Base-by-base conservation (phyloP, 2,113 vertebrate genomes). In the Upupa epops region DNA sequence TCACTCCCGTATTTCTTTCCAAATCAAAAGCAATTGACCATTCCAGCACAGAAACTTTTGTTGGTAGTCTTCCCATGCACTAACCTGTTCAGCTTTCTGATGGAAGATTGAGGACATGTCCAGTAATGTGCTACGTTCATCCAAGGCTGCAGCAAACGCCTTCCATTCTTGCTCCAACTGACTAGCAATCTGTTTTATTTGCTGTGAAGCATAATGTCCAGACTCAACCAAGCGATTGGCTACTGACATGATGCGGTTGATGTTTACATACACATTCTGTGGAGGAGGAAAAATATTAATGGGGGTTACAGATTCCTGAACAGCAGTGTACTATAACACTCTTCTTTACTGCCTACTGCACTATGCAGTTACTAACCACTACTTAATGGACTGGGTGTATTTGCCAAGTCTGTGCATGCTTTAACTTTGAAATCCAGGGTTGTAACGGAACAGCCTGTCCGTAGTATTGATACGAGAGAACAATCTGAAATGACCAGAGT, bases 121-220 rank as follows among this genome's bases (percentile, higher is more conserved):
- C 92, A 99, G 94, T 87, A 99, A 96, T 1, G 98, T 98, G 96
- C 99, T 99, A 58, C 99, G 98, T 85, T 99, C 99, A 11, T 99
- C 99, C 96, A 99, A 95, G 34, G 99, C 99, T 8, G 99, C 99
- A 19, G 99, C 99, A 20, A 99, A 99, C 0, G 98, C 98, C 95
- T 99, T 99, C 99, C 99, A 99, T 93, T 99, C 99, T 94, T 99
- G 98, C 88, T 99, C 99, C 96, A 99, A 70, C 97, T 99, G 99
- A 49, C 96, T 98, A 5, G 99, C 99, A 45, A 99, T 99, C 98
- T 99, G 99, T 93, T 99, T 98, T 90, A 99, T 99, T 96, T 99
- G 99, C 97, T 99, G 98, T 1, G 99, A 99, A 69, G 99, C 99
- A 8, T 99, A 99, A 96, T 99, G 99, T 84, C 99, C 99, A 1